Conservation (phyloP, 2,113 vertebrate genomes). For the Ptilorrhoa leucosticta region DNA sequence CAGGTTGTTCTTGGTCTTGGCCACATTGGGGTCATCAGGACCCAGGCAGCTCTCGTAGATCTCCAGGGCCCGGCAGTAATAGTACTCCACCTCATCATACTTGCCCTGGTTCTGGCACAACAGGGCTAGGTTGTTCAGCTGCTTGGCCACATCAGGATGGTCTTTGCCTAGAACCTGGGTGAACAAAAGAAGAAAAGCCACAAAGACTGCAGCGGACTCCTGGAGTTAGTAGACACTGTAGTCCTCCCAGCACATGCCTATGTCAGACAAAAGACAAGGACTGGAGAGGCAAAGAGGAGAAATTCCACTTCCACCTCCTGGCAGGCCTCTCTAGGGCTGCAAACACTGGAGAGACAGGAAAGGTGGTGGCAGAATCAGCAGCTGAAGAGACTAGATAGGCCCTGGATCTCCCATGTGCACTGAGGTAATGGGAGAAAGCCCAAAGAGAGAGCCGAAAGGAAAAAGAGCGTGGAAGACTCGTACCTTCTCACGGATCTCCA, state of each 20-base stretch:
- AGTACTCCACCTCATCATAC: conserved; percentile 96
- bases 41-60: conserved; percentile 93
- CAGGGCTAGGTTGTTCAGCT: conserved; percentile 95
- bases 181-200: not conserved
- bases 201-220: not conserved
- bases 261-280: not conserved
- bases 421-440: not conserved
- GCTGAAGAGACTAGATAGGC: not conserved
- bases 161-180: conserved; percentile 90
- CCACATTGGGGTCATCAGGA: conserved; percentile 93
- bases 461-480: not conserved
- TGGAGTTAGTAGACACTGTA: not conserved
- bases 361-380: not conserved
- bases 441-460: not conserved
- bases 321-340: not conserved
- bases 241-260: not conserved
- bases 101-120: conserved; percentile 99
- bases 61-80: conserved; percentile 93
- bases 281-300: not conserved
- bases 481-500: conserved; percentile 99
- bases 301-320: not conserved
- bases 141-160: conserved; percentile 97
- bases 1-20: conserved; percentile 98
- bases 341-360: not conserved
- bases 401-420: not conserved